Base-by-base conservation (phyloP, 2,113 vertebrate species). In the Miniopterus natalensis region DNA sequence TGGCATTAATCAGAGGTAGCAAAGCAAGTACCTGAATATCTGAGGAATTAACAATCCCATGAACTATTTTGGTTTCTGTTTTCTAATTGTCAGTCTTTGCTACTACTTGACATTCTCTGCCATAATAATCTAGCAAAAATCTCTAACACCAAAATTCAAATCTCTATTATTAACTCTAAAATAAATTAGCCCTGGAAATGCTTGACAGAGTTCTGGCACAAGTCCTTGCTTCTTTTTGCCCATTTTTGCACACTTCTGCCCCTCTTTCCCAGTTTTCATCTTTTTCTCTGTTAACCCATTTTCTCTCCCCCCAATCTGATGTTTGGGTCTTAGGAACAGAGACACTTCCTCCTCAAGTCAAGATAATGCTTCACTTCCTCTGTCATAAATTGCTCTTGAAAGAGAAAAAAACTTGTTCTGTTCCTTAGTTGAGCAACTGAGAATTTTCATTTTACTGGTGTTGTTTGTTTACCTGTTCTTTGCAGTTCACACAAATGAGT, bases 311-410 rank as follows among this genome's bases (percentile, higher is more conserved):
- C 0, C 8, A 29, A 27, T 92, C 65, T 81, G 29, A 95, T 80
- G 90, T 74, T 88, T 66, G 75, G 10, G 11, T 88, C 59, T 57
- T 74, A 8, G 31, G 18, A 85, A 91, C 47, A 90, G 21, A 88
- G 42, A 53, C 42, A 95, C 77, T 95, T 95, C 25, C 53, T 92
- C n/a, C 84, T 92, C 55, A 88, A 78, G 47, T 29, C 47, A 93
- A 89, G 36, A 95, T 77, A 93, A 84, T 75, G 47, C 79, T 73
- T 79, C 65, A 84, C 71, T 97, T 91, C 55, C 55, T 91, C 74
- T 86, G 25, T 53, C 40, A 66, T 68, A 84, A 81, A 65, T 63
- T 84, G 47, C 11, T 45, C 59, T 93, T 83, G 14, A 77, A 81
- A 90, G 49, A 87, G 42, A 88, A 89, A 93, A 90, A 63, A 55